phyloP scores from a whole-genome alignment of 2,113 vertebrate genomes.

The Larimichthys crocea region DNA sequence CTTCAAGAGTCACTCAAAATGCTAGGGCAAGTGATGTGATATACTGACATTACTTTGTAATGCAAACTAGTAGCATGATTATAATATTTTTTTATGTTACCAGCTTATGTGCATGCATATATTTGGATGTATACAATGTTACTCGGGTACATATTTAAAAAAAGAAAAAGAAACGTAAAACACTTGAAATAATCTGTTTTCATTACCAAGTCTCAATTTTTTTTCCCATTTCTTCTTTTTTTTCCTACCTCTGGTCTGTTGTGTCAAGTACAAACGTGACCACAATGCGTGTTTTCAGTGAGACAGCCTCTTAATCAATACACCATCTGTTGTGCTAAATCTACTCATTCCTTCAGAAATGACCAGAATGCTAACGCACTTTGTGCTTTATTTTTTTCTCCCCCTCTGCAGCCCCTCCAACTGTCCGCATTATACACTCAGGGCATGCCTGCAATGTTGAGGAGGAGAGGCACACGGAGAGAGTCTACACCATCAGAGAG shows the following conservation, averaged over 20 bases:
- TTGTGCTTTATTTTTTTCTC: neutral
- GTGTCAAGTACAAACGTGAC: constrained; percentile 26
- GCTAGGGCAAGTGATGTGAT: neutral
- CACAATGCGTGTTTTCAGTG: constrained; percentile 25
- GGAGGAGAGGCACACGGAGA: constrained; percentile 95
- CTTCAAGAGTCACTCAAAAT: neutral
- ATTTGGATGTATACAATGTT: neutral
- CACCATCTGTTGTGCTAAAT: constrained; percentile 49
- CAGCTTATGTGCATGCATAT: neutral
- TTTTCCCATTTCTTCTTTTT: neutral
- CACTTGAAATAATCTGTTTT: too few relatives aligned
- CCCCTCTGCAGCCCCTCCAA: constrained; percentile 89
- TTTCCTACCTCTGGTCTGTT: neutral
- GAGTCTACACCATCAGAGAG: constrained; percentile 97
- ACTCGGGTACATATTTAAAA: too few relatives aligned
- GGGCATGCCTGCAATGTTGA: constrained; percentile 97
- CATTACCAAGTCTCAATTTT: neutral
- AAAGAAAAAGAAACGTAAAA: neutral
- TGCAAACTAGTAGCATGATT: neutral
- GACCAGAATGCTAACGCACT: constrained; percentile 40
- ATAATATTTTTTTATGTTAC: neutral
- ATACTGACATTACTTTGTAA: neutral
- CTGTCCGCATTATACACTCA: constrained; percentile 95
- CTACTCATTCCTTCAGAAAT: constrained; percentile 39
- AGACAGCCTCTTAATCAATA: constrained; percentile 57